phyloP scores from a whole-genome alignment of 2,113 vertebrate species.

The Echinops telfairi region DNA sequence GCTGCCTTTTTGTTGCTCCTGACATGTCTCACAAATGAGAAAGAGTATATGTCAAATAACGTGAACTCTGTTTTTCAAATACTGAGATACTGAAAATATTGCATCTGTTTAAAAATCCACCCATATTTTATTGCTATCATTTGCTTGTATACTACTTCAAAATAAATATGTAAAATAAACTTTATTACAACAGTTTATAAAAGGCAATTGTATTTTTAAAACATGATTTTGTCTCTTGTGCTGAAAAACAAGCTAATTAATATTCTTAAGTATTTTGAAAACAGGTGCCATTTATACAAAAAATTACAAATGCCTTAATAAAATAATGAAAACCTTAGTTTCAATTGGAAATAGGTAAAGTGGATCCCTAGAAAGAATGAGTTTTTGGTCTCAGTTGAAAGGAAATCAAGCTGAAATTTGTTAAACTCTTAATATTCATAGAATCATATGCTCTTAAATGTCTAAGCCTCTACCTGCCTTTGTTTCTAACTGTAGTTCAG shows the following conservation, averaged over 20 bases:
- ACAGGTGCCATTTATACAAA: constrained; percentile 77
- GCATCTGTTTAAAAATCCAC: constrained; percentile 59
- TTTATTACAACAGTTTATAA: constrained; percentile 57
- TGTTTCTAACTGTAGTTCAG: neutral
- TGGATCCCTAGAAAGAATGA: constrained; percentile 51
- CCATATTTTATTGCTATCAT: constrained; percentile 58
- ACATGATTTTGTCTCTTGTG: constrained; percentile 78
- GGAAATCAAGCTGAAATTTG: constrained; percentile 43
- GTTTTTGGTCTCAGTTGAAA: neutral
- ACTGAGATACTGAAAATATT: constrained; percentile 55
- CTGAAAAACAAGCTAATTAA: constrained; percentile 75
- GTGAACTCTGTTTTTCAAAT: neutral
- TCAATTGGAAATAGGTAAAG: constrained; percentile 52
- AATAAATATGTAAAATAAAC: constrained; percentile 66
- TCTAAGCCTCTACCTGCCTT: neutral
- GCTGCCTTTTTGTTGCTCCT: constrained; percentile 35
- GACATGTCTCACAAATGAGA: constrained; percentile 43
- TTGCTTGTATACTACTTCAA: constrained; percentile 63
- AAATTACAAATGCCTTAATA: constrained; percentile 78
- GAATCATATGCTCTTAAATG: neutral
- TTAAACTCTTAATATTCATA: constrained; percentile 3
- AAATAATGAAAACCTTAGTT: constrained; percentile 76
- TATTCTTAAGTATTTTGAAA: constrained; percentile 81
- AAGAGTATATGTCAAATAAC: neutral
- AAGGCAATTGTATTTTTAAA: constrained; percentile 63